Percentiles rank a stretch among this genome's conserved stretches.
These are phyloP conservation scores for Sapajus apella DNA, from an alignment of 2,113 vertebrate genomes.

Conservation along the genomic window DNA sequence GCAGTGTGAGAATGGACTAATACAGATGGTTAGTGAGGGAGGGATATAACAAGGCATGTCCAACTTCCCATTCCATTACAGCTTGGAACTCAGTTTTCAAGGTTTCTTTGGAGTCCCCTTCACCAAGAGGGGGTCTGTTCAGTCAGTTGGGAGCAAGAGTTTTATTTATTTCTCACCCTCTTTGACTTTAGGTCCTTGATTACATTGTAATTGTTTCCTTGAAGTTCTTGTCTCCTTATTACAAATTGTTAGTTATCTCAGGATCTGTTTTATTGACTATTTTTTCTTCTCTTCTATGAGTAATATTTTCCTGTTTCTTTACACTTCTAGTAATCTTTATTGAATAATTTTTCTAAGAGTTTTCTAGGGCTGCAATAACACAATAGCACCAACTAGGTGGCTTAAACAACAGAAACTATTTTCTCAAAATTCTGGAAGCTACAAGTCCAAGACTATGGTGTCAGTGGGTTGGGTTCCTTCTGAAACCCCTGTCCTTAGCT, in stretches of 20 bases:
- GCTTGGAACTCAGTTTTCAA: no score
- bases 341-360: neutral
- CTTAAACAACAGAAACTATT: slow-evolving; percentile 3
- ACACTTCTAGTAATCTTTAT: neutral
- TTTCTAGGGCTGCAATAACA: neutral
- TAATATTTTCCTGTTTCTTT: neutral
- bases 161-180: no score
- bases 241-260: neutral
- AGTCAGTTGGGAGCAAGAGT: no score
- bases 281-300: neutral
- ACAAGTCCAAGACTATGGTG: neutral
- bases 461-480: neutral
- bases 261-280: neutral
- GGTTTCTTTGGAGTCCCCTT: no score
- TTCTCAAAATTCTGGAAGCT: neutral
- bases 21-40: no score
- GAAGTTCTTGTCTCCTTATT: neutral
- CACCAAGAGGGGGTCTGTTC: no score
- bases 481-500: neutral
- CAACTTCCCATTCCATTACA: no score
- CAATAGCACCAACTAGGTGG: neutral
- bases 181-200: neutral
- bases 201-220: neutral
- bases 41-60: no score
- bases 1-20: no score